These are phyloP conservation scores for Nephrotoma guestfalica DNA, from an alignment of 2,888 invertebrate species.

Conservation along the genomic window DNA sequence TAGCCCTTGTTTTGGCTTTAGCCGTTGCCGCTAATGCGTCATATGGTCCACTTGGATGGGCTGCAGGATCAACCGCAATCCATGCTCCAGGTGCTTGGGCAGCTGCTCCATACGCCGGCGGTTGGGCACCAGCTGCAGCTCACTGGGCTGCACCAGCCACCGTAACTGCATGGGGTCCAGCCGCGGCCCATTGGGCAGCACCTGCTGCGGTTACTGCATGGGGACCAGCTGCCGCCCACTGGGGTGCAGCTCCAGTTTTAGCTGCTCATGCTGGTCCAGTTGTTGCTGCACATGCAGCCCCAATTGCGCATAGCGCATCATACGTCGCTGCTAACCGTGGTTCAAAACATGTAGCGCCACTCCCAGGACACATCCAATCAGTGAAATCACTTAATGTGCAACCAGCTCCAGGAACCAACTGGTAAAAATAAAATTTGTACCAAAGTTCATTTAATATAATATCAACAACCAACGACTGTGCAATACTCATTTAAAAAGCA, in stretches of 20 bases:
- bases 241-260: conserved; percentile 22
- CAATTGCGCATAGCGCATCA: not conserved
- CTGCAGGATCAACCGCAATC: not conserved
- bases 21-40: conserved; percentile 28
- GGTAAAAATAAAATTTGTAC: not conserved
- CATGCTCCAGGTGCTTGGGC: conserved; percentile 4
- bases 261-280: conserved; percentile 26
- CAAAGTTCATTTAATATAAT: not conserved
- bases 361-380: not conserved
- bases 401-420: conserved; percentile 1
- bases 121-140: not conserved
- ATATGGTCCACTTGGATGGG: conserved; percentile 16
- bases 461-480: not conserved
- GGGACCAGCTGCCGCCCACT: conserved; percentile 7
- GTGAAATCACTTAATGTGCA: not conserved
- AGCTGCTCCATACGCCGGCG: conserved; percentile 10
- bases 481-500: not conserved
- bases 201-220: conserved; percentile 24
- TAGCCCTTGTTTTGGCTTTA: conserved; percentile 29
- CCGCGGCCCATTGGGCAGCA: conserved; percentile 7
- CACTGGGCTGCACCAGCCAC: conserved; percentile 11
- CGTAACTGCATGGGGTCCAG: conserved; percentile 9
- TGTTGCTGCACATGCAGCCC: not conserved
- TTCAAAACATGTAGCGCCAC: not conserved
- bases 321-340: not conserved